These are phyloP conservation scores for Delichon dasypus DNA, from an alignment of 2,797 vertebrate species.

Conservation along the genomic window DNA sequence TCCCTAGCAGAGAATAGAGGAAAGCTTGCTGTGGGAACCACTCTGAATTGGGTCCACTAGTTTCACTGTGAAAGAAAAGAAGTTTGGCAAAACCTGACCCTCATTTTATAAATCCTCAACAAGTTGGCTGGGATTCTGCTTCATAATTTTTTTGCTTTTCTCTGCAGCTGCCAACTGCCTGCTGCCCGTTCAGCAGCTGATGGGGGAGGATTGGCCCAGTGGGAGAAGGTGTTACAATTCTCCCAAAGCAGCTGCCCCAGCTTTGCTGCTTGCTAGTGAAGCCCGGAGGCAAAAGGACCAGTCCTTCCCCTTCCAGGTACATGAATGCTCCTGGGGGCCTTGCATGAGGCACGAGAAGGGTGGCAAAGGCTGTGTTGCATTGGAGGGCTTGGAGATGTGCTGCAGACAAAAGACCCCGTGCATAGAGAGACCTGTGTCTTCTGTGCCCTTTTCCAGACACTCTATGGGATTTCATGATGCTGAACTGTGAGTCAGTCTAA, in stretches of 20 bases:
- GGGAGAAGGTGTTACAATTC: background rate
- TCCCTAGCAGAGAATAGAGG: background rate
- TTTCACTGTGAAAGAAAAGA: background rate
- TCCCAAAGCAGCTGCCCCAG: background rate
- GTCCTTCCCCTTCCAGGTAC: background rate
- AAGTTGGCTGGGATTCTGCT: background rate
- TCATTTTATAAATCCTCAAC: background rate
- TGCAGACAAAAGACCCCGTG: background rate
- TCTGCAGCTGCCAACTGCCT: background rate
- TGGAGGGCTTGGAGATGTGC: background rate
- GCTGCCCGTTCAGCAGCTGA: background rate
- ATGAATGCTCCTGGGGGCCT: background rate
- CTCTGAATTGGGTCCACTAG: background rate
- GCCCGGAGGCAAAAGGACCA: background rate
- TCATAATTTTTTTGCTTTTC: background rate
- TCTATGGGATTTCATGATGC: accelerated
- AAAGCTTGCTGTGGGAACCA: background rate
- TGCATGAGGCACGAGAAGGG: background rate
- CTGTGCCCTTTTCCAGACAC: background rate
- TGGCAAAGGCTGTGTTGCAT: background rate
- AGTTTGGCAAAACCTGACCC: background rate
- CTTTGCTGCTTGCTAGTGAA: background rate
- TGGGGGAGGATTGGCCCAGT: background rate
- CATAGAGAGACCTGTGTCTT: background rate
- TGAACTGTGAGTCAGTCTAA: background rate